Evolutionary conservation across 2,113 vertebrate genomes (phyloP).

Genomic region (Bothrops jararaca): DNA sequence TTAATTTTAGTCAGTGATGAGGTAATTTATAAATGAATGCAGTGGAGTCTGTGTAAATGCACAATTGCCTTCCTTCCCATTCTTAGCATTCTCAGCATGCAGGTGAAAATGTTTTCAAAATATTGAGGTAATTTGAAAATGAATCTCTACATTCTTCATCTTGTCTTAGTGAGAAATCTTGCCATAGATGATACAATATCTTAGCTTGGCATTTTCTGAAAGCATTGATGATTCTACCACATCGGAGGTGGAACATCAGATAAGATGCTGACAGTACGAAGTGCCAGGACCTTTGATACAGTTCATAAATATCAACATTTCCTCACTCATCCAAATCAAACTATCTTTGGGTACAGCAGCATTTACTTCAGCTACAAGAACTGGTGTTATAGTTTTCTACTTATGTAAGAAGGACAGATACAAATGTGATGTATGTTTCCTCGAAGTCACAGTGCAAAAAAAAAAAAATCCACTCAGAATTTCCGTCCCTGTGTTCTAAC

Average conservation of each 20-base stretch:
- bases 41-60: constrained; percentile 83
- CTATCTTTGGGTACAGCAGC: not conserved
- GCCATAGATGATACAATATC: constrained; percentile 65
- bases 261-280: constrained; percentile 43
- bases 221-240: constrained; percentile 6
- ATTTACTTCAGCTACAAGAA: not conserved
- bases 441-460: not conserved
- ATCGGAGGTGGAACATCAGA: constrained; percentile 32
- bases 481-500: constrained; percentile 44
- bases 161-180: constrained; percentile 62
- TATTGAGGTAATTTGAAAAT: constrained; percentile 86
- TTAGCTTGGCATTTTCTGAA: constrained; percentile 56
- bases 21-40: constrained; percentile 99
- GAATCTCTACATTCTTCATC: constrained; percentile 77
- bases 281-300: constrained; percentile 42
- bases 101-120: constrained; percentile 98
- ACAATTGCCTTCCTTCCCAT: constrained; percentile 85
- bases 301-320: constrained; percentile 42
- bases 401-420: constrained; percentile 8
- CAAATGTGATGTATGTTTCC: not conserved
- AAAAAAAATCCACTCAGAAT: not conserved
- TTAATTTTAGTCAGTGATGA: constrained; percentile 99
- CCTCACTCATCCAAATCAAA: not conserved
- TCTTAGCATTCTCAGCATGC: constrained; percentile 84
- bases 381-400: not conserved